phyloP scores from a whole-genome alignment of 2,888 invertebrate genomes.

The Agrypnus murinus region DNA sequence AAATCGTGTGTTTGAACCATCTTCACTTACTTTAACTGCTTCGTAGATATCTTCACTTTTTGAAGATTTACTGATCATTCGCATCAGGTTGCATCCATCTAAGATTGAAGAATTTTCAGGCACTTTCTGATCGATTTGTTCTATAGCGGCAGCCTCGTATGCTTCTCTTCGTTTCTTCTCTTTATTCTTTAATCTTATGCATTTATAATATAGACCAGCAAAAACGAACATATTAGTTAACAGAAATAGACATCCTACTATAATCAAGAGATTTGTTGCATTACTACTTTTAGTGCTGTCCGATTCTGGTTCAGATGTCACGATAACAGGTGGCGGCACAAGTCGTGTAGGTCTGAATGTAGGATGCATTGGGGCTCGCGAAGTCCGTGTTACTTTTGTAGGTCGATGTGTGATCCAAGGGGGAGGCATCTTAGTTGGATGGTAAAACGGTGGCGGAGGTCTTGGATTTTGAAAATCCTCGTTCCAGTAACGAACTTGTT shows the following conservation, averaged over 20 bases:
- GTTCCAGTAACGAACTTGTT: slow-evolving; percentile 90
- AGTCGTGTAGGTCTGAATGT: neutral
- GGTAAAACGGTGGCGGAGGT: too few species aligned
- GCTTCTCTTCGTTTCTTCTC: slow-evolving; percentile 73
- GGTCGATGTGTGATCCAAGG: too few species aligned
- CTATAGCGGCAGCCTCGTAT: slow-evolving; percentile 66
- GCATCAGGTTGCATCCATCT: slow-evolving; percentile 76
- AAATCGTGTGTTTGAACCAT: slow-evolving; percentile 74
- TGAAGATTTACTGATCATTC: slow-evolving; percentile 72
- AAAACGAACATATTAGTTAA: slow-evolving; percentile 83
- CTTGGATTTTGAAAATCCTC: slow-evolving; percentile 80
- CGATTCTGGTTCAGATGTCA: slow-evolving; percentile 70
- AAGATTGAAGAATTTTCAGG: slow-evolving; percentile 71
- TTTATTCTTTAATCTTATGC: slow-evolving; percentile 74
- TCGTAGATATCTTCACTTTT: slow-evolving; percentile 74
- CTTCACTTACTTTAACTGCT: slow-evolving; percentile 72
- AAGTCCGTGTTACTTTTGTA: too few species aligned
- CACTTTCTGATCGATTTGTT: slow-evolving; percentile 61
- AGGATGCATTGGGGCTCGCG: slow-evolving; percentile 44
- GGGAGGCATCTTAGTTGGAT: too few species aligned
- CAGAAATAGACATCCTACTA: slow-evolving; percentile 81
- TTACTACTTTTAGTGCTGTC: slow-evolving; percentile 70
- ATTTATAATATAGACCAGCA: slow-evolving; percentile 80
- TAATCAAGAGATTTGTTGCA: slow-evolving; percentile 78
- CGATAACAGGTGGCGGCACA: slow-evolving; percentile 60